phyloP scores from a whole-genome alignment of 2,113 vertebrate genomes.

The Alouatta palliata region DNA sequence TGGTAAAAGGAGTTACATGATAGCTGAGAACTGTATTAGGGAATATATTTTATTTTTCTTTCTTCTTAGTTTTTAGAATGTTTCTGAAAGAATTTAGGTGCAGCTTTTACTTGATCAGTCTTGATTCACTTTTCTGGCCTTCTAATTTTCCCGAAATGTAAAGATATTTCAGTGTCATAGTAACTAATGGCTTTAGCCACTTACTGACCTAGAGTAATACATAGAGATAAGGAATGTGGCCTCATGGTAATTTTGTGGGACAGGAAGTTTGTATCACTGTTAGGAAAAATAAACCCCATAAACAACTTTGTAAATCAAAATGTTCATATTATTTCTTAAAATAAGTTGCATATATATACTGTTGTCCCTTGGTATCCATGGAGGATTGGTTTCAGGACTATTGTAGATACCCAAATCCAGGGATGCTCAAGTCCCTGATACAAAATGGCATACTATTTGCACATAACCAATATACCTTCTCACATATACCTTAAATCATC shows the following conservation, averaged over 20 bases:
- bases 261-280: background rate
- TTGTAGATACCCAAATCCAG: background rate
- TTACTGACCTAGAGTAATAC: background rate
- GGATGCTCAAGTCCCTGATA: background rate
- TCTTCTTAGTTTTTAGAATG: background rate
- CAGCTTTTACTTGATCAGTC: background rate
- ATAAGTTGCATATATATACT: background rate
- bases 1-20: background rate
- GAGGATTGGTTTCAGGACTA: background rate
- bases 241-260: background rate
- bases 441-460: background rate
- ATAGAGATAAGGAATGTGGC: background rate
- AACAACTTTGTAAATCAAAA: background rate
- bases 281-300: background rate
- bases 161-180: background rate
- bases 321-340: background rate
- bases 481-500: background rate
- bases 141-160: background rate
- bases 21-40: background rate
- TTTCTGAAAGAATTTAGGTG: background rate
- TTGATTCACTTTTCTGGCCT: background rate
- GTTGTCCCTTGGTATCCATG: background rate
- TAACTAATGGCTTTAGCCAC: background rate
- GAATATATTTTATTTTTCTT: background rate
- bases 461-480: background rate